Percentiles rank a stretch among this genome's conserved stretches.
phyloP scores from a whole-genome alignment of 2,888 invertebrate species.

The Brachypalpus laphriformis region DNA sequence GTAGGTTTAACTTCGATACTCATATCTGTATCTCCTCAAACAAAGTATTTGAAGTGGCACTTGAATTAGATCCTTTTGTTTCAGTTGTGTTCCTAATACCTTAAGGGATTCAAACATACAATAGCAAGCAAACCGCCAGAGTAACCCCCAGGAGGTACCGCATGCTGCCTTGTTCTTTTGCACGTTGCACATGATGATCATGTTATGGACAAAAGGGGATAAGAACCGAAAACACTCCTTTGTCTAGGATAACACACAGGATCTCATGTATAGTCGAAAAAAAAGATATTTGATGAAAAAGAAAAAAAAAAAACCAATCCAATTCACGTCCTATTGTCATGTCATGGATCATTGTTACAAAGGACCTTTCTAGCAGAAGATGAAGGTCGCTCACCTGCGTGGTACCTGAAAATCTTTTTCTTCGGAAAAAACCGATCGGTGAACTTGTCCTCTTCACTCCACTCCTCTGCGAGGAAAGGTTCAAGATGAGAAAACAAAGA shows the following conservation, averaged over 20 bases:
- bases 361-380: constrained; percentile 40
- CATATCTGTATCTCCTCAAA: background rate
- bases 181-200: constrained; percentile 55
- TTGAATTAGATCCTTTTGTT: constrained; percentile 66
- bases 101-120: constrained; percentile 26
- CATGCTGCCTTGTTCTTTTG: constrained; percentile 65
- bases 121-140: constrained; percentile 39
- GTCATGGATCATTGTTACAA: constrained; percentile 61
- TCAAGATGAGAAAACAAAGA: constrained; percentile 26
- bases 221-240: constrained; percentile 60
- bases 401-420: constrained; percentile 63
- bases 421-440: constrained; percentile 54
- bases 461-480: constrained; percentile 11
- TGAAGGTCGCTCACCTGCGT: constrained; percentile 69
- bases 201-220: constrained; percentile 44
- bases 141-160: constrained; percentile 35
- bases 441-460: constrained; percentile 60
- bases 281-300: constrained; percentile 38
- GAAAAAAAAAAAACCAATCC: constrained; percentile 41
- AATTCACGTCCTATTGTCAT: constrained; percentile 63
- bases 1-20: constrained; percentile 13
- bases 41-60: constrained; percentile 57
- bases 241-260: constrained; percentile 48
- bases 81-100: constrained; percentile 41
- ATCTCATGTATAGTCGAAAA: constrained; percentile 45